A percentile compares a stretch with the other conserved stretches of the same genome.
Conservation (phyloP, 1,140 invertebrate species). For the Bradynema listronoti region DNA sequence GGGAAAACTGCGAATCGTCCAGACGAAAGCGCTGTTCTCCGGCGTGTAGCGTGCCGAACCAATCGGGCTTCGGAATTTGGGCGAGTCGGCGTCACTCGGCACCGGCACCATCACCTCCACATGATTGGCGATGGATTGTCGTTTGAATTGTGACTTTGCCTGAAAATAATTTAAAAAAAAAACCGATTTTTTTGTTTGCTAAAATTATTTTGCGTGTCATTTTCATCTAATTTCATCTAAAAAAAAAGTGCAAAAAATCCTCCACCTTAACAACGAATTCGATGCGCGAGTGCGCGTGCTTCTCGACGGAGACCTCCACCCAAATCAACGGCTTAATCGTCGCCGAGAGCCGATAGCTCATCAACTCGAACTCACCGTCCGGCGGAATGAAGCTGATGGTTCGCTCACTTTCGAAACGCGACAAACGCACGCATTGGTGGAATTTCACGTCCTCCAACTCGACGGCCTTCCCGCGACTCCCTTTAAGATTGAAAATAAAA, state of each 20-base stretch:
- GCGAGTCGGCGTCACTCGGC: conserved; percentile 63
- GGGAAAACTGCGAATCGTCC: conserved; percentile 60
- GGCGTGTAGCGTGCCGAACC: conserved; percentile 63
- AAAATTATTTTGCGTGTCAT: no score
- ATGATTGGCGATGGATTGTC: conserved; percentile 75
- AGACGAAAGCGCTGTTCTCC: conserved; percentile 63
- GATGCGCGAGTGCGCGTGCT: conserved; percentile 62
- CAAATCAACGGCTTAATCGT: conserved; percentile 63
- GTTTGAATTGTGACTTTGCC: conserved; percentile 97
- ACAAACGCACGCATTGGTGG: conserved; percentile 64
- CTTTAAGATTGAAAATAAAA: no score
- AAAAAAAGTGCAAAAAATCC: conserved; percentile 5
- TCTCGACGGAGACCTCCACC: conserved; percentile 62
- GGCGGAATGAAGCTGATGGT: conserved; percentile 64
- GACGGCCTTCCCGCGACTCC: conserved; percentile 59
- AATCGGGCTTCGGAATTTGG: conserved; percentile 63
- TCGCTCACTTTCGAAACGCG: conserved; percentile 64
- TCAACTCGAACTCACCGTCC: conserved; percentile 64
- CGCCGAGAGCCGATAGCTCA: conserved; percentile 62
- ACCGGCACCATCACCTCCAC: conserved; percentile 64
- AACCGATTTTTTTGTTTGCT: conserved; percentile 53
- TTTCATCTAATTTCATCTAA: neutral
- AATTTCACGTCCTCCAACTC: conserved; percentile 65
- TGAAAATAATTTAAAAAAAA: conserved; percentile 61
- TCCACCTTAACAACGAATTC: conserved; percentile 91